Percentiles rank a stretch among this genome's conserved stretches.
phyloP scores from a whole-genome alignment of 2,888 invertebrate species.

The Leptinotarsa juncta region DNA sequence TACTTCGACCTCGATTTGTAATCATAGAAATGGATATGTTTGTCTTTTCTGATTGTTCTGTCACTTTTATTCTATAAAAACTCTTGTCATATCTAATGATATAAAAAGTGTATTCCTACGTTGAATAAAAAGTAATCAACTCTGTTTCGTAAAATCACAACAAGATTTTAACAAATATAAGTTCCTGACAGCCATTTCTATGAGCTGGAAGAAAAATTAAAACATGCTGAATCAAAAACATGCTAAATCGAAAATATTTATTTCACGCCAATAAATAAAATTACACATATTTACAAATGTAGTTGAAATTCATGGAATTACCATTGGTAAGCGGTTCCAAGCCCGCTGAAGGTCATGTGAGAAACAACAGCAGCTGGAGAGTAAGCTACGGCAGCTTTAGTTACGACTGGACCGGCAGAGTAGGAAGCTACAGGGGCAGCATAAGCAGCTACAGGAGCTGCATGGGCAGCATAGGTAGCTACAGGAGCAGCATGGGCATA shows the following conservation, averaged over 20 bases:
- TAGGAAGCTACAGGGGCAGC: slow-evolving; percentile 43
- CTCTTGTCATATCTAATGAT: no score
- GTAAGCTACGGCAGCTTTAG: slow-evolving; percentile 66
- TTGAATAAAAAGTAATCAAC: no score
- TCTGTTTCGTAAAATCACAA: no score
- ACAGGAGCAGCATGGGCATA: slow-evolving; percentile 52
- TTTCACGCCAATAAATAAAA: slow-evolving; percentile 36
- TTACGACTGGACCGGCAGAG: slow-evolving; percentile 53
- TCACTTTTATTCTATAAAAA: no score
- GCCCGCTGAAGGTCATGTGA: slow-evolving; percentile 74
- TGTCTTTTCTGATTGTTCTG: no score
- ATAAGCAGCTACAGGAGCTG: slow-evolving; percentile 37
- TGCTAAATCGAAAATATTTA: slow-evolving; percentile 16
- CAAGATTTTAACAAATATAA: no score
- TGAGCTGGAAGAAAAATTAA: background rate
- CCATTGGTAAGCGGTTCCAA: slow-evolving; percentile 75
- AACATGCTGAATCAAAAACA: background rate
- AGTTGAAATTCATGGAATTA: slow-evolving; percentile 60
- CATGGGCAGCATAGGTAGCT: slow-evolving; percentile 22
- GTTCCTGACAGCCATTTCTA: no score
- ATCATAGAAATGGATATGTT: no score
- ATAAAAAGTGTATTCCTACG: no score
- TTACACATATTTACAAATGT: slow-evolving; percentile 36
- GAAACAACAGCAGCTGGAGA: slow-evolving; percentile 74
- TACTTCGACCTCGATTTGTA: no score